Conservation (phyloP, 1,140 invertebrate genomes). For the Panagrolaimus sp. region DNA sequence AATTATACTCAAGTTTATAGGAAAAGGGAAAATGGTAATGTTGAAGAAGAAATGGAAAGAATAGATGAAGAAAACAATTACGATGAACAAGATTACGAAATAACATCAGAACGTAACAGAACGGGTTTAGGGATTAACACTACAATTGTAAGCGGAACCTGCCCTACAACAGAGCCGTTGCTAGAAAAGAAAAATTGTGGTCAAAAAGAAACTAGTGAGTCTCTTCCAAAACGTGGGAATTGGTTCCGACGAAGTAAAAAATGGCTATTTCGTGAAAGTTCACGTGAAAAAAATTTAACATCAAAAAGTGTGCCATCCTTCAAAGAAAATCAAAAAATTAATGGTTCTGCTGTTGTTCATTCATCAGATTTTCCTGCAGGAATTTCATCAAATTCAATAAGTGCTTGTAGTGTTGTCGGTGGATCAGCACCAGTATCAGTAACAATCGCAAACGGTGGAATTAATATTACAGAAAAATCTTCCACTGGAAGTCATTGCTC, state of each 20-base stretch:
- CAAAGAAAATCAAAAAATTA: neutral
- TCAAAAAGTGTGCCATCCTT: neutral
- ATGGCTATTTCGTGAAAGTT: neutral
- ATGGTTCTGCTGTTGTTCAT: neutral
- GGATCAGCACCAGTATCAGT: too few relatives aligned
- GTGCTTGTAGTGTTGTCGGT: too few relatives aligned
- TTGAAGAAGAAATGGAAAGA: neutral
- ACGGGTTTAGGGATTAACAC: neutral
- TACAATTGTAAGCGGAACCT: neutral
- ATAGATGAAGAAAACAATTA: constrained; percentile 1
- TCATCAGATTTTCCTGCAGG: neutral
- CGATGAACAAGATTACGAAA: neutral
- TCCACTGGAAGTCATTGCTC: constrained; percentile 19
- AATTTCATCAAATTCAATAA: too few relatives aligned
- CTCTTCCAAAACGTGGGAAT: too few relatives aligned
- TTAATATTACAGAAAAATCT: neutral
- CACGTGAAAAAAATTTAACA: neutral
- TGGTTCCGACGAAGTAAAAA: constrained; percentile 5
- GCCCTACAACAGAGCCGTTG: neutral
- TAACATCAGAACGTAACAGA: neutral
- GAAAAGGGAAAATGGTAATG: constrained; percentile 14
- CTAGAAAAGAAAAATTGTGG: too few relatives aligned
- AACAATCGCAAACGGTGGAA: too few relatives aligned
- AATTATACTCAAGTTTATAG: neutral
- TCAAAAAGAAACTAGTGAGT: too few relatives aligned